Evolutionary conservation across 2,888 invertebrate genomes (phyloP).

Genomic region (Agonopterix heracliana): DNA sequence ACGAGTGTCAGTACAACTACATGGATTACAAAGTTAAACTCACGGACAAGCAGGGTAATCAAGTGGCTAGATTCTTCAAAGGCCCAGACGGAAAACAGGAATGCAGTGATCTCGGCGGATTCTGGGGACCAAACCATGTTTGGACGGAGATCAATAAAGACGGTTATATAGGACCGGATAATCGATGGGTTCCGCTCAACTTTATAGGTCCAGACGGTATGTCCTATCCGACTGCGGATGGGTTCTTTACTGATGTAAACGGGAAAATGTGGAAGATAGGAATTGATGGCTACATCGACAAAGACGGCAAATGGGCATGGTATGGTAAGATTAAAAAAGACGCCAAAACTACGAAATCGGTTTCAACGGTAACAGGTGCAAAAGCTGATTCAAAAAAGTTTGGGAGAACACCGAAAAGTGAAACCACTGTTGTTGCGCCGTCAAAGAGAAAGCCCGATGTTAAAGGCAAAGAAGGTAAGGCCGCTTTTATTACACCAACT

Average conservation of each 20-base stretch:
- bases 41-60: slow-evolving; percentile 58
- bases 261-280: slow-evolving; percentile 49
- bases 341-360: slow-evolving; percentile 23
- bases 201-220: slow-evolving; percentile 63
- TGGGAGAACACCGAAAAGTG: slow-evolving; percentile 8
- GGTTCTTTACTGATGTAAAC: slow-evolving; percentile 42
- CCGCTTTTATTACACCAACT: neutral
- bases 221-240: slow-evolving; percentile 58
- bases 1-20: slow-evolving; percentile 55
- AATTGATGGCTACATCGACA: slow-evolving; percentile 60
- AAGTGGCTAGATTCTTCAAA: slow-evolving; percentile 56
- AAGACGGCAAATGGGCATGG: slow-evolving; percentile 59
- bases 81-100: slow-evolving; percentile 60
- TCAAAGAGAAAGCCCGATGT: slow-evolving; percentile 17
- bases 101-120: slow-evolving; percentile 67
- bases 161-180: slow-evolving; percentile 61
- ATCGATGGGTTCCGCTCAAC: slow-evolving; percentile 61
- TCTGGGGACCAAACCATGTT: slow-evolving; percentile 47
- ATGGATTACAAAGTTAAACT: slow-evolving; percentile 64
- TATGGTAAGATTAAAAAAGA: slow-evolving; percentile 39
- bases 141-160: slow-evolving; percentile 68
- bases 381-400: slow-evolving; percentile 19
- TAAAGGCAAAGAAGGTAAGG: slow-evolving; percentile 16
- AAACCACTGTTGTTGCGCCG: neutral
- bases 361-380: slow-evolving; percentile 27